Evolutionary conservation across 2,888 invertebrate species (phyloP), one percentile per base, ranked within the genome.

Genomic region (Iphiclides podalirius): DNA sequence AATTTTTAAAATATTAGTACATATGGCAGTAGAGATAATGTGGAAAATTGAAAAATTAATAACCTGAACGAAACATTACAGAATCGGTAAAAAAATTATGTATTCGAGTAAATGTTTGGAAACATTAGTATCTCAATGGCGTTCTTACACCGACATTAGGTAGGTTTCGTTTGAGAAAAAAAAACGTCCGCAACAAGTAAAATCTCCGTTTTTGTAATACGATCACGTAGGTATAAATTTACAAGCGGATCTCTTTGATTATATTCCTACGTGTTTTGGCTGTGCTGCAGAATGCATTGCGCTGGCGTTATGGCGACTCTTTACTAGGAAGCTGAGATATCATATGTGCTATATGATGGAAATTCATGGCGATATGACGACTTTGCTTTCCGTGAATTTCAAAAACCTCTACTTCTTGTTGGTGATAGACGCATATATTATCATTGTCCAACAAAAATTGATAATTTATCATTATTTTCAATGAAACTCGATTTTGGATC

Each of bases 201-300:
- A 62, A 56, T 59, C 52, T 52, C 57, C 52, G 58, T 58, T 63
- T 70, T 61, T 57, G 65, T 69, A 73, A 71, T 61, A 64, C 64
- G 63, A 66, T 74, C 76, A 80, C 75, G 77, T 72, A 74, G 67
- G 67, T 78, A 72, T 73, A 49, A 39, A 44, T 49, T 66, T 66
- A 64, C 64, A 72, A 65, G 66, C 76, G 78, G 74, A 79, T 77
- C 72, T 72, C 68, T 72, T 76, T 76, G 78, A 79, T 79, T 75
- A 67, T 66, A 63, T 64, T 66, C 58, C 69, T 74, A 78, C 77
- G 75, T 79, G 76, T 64, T 62, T 73, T 69, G 72, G 70, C 69
- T 72, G 58, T 58, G 60, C 60, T 58, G 60, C 54, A 58, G 70
- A 63, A 63, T 60, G 55, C 66, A 68, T 63, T 65, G 63, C 60